Evolutionary conservation across 2,888 invertebrate species (phyloP).

Genomic region (Cephus rjabovi): DNA sequence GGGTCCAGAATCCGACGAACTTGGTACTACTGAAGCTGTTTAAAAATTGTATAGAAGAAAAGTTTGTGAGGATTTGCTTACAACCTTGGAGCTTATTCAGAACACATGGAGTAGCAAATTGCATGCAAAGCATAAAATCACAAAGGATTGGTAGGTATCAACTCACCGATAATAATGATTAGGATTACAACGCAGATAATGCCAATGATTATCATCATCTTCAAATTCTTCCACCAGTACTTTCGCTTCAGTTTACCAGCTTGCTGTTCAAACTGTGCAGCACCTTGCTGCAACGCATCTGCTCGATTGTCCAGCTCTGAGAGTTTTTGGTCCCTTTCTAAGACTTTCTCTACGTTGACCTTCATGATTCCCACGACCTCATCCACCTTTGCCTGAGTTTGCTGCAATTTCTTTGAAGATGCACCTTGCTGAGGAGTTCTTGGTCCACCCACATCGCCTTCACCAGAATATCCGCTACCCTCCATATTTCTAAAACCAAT

Average conservation of each 20-base stretch:
- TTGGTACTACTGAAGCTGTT: conserved; percentile 44
- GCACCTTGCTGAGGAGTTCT: conserved; percentile 84
- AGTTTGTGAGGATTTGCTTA: neutral
- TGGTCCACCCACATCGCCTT: conserved; percentile 85
- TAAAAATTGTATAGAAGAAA: conserved; percentile 13
- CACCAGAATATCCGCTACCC: conserved; percentile 69
- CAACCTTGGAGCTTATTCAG: neutral
- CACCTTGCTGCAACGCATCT: conserved; percentile 93
- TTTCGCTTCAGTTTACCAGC: conserved; percentile 97
- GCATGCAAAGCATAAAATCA: neutral
- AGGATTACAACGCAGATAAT: conserved; percentile 85
- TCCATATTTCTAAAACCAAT: conserved; percentile 51
- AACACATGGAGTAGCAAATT: neutral
- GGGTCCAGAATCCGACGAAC: conserved; percentile 27
- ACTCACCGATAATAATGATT: conserved; percentile 90
- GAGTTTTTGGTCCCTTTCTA: conserved; percentile 94
- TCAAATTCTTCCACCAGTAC: conserved; percentile 98
- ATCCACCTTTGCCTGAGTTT: conserved; percentile 87
- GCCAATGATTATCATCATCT: conserved; percentile 95
- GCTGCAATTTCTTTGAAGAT: conserved; percentile 82
- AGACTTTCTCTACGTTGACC: conserved; percentile 94
- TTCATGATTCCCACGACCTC: conserved; percentile 96
- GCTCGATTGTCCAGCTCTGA: conserved; percentile 96
- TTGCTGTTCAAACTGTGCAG: conserved; percentile 96
- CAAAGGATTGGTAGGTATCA: neutral